Conservation (phyloP, 2,888 invertebrate species). For the Candidula unifasciata region DNA sequence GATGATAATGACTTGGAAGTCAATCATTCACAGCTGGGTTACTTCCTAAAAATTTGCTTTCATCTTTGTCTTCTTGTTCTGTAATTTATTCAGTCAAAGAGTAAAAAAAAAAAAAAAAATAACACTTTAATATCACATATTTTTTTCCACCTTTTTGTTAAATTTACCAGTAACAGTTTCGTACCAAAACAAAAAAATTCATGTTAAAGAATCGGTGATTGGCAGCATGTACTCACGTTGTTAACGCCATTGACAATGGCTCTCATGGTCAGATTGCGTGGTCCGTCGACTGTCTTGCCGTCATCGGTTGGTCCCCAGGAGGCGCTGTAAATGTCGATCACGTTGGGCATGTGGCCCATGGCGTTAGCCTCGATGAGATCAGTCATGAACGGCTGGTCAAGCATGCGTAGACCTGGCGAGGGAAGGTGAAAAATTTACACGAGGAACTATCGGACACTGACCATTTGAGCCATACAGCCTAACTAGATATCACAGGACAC, state of each 20-base stretch:
- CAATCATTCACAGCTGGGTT: too few relatives aligned
- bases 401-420: constrained; percentile 87
- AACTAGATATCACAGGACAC: too few relatives aligned
- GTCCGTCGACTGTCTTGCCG: constrained; percentile 98
- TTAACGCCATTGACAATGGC: constrained; percentile 99
- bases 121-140: background rate
- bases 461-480: too few relatives aligned
- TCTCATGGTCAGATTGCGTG: constrained; percentile 98
- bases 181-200: background rate
- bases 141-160: background rate
- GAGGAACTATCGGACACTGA: background rate
- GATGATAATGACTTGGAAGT: too few relatives aligned
- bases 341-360: constrained; percentile 98
- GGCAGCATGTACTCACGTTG: constrained; percentile 85
- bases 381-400: constrained; percentile 99
- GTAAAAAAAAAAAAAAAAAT: too few relatives aligned
- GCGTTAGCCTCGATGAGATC: constrained; percentile 99
- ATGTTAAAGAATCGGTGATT: background rate
- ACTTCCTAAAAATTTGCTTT: too few relatives aligned
- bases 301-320: constrained; percentile 99
- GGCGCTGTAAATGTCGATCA: constrained; percentile 99
- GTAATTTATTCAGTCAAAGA: too few relatives aligned
- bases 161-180: background rate
- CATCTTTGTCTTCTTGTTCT: too few relatives aligned
- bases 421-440: background rate